These are phyloP conservation scores for Oxygymnocypris stewartii DNA, from an alignment of 2,113 vertebrate species.

Conservation along the genomic window DNA sequence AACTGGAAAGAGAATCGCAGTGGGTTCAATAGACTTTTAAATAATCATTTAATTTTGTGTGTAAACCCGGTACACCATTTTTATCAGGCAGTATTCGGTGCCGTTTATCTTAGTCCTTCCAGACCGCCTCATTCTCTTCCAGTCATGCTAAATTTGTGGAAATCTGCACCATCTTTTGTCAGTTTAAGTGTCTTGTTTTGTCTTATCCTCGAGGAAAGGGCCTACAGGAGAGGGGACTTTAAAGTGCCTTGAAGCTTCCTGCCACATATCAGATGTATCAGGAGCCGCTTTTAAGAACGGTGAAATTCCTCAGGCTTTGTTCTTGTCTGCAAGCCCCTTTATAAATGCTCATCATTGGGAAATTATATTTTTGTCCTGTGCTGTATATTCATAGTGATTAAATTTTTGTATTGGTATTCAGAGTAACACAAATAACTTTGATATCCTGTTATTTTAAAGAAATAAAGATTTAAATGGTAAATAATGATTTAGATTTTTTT, in stretches of 20 bases:
- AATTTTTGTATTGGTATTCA: conserved; percentile 86
- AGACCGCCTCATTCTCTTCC: conserved; percentile 1
- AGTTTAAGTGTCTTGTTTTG: conserved; percentile 12
- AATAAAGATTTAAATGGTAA: conserved; percentile 80
- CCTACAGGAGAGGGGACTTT: not conserved
- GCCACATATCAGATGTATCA: conserved; percentile 24
- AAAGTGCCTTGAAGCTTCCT: conserved; percentile 31
- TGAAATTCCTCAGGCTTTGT: conserved; percentile 14
- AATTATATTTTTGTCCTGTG: conserved; percentile 66
- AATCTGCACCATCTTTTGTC: conserved; percentile 11
- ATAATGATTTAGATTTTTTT: not conserved
- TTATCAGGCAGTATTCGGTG: not conserved
- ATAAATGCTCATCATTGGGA: conserved; percentile 40
- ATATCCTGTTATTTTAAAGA: conserved; percentile 90
- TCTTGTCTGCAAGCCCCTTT: conserved; percentile 29
- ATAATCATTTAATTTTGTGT: not conserved
- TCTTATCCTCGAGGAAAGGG: not conserved
- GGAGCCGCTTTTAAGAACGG: conserved; percentile 4
- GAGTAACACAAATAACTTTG: conserved; percentile 81
- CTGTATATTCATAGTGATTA: conserved; percentile 83
- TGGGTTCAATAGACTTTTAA: conserved; percentile 30
- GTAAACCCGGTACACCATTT: not conserved
- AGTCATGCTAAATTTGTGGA: not conserved
- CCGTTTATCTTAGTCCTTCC: not conserved
- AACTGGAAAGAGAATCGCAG: conserved; percentile 62